Conservation (phyloP, 2,797 vertebrate genomes). For the Serranus cabrilla region DNA sequence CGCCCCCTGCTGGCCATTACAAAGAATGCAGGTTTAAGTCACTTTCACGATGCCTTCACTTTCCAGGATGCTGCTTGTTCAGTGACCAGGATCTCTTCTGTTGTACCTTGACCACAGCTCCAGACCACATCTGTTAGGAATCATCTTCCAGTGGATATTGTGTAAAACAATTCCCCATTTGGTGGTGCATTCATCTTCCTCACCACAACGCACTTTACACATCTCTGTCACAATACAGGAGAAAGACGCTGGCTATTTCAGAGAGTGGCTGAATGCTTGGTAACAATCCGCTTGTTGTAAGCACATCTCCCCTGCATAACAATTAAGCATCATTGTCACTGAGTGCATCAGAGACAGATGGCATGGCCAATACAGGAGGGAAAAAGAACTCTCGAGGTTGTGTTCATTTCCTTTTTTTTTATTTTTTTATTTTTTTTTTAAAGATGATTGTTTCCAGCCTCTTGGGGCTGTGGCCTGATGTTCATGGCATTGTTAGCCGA, state of each 20-base stretch:
- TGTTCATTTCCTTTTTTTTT: constrained; percentile 17
- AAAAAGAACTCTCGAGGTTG: constrained; percentile 48
- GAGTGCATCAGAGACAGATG: constrained; percentile 79
- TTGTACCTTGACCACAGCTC: constrained; percentile 6
- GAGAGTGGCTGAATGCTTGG: constrained; percentile 59
- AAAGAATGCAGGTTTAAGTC: no score
- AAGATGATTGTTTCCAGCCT: constrained; percentile 55
- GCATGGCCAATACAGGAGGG: constrained; percentile 57
- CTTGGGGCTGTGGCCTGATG: constrained; percentile 31
- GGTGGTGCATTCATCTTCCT: background rate
- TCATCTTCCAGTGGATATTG: background rate
- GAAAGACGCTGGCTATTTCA: constrained; percentile 58
- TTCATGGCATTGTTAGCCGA: constrained; percentile 32
- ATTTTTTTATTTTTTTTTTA: constrained; percentile 1
- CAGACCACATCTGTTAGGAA: background rate
- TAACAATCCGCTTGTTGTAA: constrained; percentile 71
- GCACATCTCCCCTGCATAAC: constrained; percentile 75
- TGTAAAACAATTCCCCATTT: constrained; percentile 3
- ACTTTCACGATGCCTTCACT: no score
- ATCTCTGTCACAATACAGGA: constrained; percentile 41
- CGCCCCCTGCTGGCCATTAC: no score
- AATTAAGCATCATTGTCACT: constrained; percentile 74
- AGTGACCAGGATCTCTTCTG: background rate
- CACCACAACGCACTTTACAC: constrained; percentile 9
- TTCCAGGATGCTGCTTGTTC: background rate